These are phyloP conservation scores for Pogonomyrmex barbatus DNA, from an alignment of 1,140 invertebrate species.

Conservation along the genomic window DNA sequence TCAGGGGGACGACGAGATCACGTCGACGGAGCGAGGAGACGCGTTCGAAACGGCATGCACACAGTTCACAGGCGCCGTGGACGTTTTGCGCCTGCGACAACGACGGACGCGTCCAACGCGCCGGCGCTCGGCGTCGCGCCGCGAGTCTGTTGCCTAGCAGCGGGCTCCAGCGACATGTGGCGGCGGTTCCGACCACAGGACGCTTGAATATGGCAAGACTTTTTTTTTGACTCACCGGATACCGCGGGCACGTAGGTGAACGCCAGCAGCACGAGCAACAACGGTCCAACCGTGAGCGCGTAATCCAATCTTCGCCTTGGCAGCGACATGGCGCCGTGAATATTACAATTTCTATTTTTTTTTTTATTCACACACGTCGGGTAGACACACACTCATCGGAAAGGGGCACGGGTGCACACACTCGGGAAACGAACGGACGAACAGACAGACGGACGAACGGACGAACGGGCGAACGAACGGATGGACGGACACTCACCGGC, in stretches of 20 bases:
- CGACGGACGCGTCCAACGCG: conserved; percentile 65
- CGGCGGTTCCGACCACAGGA: conserved; percentile 2
- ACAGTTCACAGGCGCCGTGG: not conserved
- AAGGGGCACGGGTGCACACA: conserved; percentile 77
- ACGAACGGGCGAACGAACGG: conserved; percentile 2
- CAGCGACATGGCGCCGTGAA: conserved; percentile 80
- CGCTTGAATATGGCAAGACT: not conserved
- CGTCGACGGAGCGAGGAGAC: not conserved
- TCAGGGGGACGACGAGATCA: not conserved
- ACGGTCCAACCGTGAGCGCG: conserved; percentile 70
- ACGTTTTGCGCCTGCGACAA: not conserved
- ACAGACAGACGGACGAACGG: not conserved
- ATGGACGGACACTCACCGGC: conserved; percentile 66
- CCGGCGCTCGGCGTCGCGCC: conserved; percentile 80
- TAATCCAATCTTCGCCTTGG: conserved; percentile 84
- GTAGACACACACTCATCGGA: conserved; percentile 82
- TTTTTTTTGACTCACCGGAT: conserved; percentile 77
- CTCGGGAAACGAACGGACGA: conserved; percentile 55
- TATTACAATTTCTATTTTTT: conserved; percentile 20
- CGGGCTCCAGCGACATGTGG: conserved; percentile 65
- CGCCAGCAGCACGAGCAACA: conserved; percentile 70
- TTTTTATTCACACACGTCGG: conserved; percentile 77
- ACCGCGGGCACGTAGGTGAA: conserved; percentile 71
- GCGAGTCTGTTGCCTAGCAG: conserved; percentile 82
- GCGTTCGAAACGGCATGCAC: not conserved